Evolutionary conservation across 2,113 vertebrate species (phyloP).

Genomic region (Indicator indicator): DNA sequence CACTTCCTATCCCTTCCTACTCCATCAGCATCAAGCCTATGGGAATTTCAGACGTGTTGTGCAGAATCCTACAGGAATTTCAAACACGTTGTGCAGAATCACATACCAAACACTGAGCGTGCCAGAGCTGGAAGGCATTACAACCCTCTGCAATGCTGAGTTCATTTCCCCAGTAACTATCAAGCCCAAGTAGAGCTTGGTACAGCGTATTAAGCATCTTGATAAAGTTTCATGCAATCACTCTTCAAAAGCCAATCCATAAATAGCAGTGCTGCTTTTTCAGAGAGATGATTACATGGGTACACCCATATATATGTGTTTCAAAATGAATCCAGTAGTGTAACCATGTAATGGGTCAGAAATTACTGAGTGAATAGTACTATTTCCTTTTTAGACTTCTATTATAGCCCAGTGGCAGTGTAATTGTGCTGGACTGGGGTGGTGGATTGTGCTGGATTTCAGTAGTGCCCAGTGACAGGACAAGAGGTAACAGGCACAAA

Average conservation of each 20-base stretch:
- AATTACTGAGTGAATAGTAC: not conserved
- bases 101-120: not conserved
- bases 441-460: no score
- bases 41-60: no score
- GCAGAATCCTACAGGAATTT: not conserved
- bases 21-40: not conserved
- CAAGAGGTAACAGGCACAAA: no score
- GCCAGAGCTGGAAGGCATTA: not conserved
- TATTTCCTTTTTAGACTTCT: not conserved
- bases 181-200: not conserved
- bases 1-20: not conserved
- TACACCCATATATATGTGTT: not conserved
- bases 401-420: not conserved
- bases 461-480: no score
- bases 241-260: not conserved
- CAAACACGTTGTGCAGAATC: not conserved
- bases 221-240: not conserved
- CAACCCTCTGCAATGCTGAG: not conserved
- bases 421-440: not conserved
- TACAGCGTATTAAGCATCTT: not conserved
- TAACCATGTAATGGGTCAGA: not conserved
- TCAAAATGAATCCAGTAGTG: not conserved
- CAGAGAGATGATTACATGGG: not conserved
- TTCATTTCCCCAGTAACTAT: not conserved
- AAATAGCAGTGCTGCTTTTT: constrained; percentile 19